Evolutionary conservation across 2,113 vertebrate genomes (phyloP).

Genomic region (Menidia beryllina): DNA sequence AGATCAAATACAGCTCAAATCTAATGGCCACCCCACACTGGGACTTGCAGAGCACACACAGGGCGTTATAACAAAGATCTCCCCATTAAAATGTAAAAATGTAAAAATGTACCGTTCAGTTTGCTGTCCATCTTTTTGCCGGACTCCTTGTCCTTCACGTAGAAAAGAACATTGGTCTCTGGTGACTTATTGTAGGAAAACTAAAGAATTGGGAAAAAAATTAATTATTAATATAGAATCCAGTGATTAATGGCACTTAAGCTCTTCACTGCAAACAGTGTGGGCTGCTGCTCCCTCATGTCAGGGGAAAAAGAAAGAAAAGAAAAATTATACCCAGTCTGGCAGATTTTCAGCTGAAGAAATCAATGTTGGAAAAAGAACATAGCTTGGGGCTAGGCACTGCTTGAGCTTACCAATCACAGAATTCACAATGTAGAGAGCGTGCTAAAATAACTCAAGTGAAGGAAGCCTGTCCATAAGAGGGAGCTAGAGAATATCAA

Average conservation of each 20-base stretch:
- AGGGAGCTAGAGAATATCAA: conserved; percentile 76
- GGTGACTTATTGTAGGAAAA: conserved; percentile 87
- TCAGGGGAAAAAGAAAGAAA: conserved; percentile 32
- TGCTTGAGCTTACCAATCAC: conserved; percentile 57
- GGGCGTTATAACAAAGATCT: conserved; percentile 43
- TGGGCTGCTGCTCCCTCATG: conserved; percentile 50
- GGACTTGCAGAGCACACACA: conserved; percentile 13
- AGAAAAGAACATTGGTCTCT: conserved; percentile 87
- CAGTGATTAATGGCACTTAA: conserved; percentile 72
- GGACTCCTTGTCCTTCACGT: conserved; percentile 84
- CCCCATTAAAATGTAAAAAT: conserved; percentile 63
- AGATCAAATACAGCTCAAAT: conserved; percentile 37
- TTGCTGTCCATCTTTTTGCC: conserved; percentile 92
- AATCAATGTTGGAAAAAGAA: conserved; percentile 71
- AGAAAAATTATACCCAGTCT: conserved; percentile 52
- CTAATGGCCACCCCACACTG: conserved; percentile 6
- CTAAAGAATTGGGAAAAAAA: conserved; percentile 75
- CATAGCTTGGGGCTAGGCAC: conserved; percentile 62
- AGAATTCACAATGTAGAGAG: conserved; percentile 48
- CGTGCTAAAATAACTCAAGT: conserved; percentile 48
- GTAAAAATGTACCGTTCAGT: conserved; percentile 87
- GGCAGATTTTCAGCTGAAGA: conserved; percentile 67
- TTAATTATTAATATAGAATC: conserved; percentile 68
- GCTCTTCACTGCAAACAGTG: conserved; percentile 61
- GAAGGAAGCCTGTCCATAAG: conserved; percentile 68